Percentiles rank a stretch among this genome's conserved stretches.
These are phyloP conservation scores for Percopsis omiscomaycus DNA, from an alignment of 2,797 vertebrate species.

Conservation along the genomic window DNA sequence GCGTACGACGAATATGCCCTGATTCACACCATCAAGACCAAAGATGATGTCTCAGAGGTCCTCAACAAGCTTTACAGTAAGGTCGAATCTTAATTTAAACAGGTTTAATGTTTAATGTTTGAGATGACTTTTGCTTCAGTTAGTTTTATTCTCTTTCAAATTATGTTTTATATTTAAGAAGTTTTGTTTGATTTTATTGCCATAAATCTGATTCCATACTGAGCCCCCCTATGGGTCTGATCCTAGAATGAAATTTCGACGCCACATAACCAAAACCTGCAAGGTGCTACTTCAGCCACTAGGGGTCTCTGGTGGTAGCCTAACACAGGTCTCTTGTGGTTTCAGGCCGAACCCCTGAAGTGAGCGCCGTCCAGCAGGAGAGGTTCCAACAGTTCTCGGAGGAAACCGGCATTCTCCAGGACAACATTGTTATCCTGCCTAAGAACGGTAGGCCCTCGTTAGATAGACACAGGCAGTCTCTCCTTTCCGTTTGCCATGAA, in stretches of 20 bases:
- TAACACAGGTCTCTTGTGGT: background rate
- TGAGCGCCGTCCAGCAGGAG: constrained; percentile 62
- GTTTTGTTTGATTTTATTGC: too few relatives aligned
- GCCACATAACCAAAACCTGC: background rate
- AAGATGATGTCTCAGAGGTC: constrained; percentile 59
- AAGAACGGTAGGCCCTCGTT: constrained; percentile 66
- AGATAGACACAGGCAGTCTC: background rate
- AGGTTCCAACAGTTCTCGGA: constrained; percentile 77
- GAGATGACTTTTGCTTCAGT: too few relatives aligned
- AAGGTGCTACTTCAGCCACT: too few relatives aligned
- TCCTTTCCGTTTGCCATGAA: background rate
- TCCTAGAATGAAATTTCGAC: background rate
- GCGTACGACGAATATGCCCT: constrained; percentile 78
- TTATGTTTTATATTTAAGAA: too few relatives aligned
- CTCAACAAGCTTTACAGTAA: constrained; percentile 85
- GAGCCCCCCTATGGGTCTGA: too few relatives aligned
- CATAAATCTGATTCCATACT: too few relatives aligned
- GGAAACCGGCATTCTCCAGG: constrained; percentile 71
- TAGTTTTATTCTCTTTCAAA: too few relatives aligned
- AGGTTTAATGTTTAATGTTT: too few relatives aligned
- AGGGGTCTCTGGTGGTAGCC: too few relatives aligned
- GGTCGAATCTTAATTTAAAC: constrained; percentile 36
- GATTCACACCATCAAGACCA: constrained; percentile 76
- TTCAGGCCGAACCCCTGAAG: constrained; percentile 75
- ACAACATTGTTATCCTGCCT: constrained; percentile 79